A percentile compares a stretch with the other conserved stretches of the same genome.
Evolutionary conservation across 2,888 invertebrate genomes (phyloP).

Genomic region (Parasteatoda lunata): DNA sequence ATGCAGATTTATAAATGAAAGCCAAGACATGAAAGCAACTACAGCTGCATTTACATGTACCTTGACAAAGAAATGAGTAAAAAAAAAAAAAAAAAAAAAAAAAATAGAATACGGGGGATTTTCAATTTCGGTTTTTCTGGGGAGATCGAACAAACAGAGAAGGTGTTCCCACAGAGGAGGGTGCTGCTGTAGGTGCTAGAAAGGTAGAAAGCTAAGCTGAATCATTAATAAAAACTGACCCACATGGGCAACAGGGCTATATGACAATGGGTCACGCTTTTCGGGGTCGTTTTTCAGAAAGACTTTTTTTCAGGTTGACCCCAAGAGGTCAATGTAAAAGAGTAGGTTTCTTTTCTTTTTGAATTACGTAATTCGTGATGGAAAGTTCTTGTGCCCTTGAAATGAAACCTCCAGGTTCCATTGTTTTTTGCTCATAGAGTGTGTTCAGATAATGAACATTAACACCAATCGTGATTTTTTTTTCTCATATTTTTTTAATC

Average conservation of each 20-base stretch:
- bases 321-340: not conserved
- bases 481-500: no score
- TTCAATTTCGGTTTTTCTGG: conserved; percentile 37
- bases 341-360: not conserved
- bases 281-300: conserved; percentile 29
- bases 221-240: conserved; percentile 59
- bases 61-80: conserved; percentile 4
- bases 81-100: not conserved
- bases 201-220: not conserved
- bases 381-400: conserved; percentile 34
- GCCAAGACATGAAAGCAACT: conserved; percentile 4
- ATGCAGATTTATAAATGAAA: conserved; percentile 41
- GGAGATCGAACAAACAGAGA: conserved; percentile 33
- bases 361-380: not conserved
- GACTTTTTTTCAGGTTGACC: not conserved
- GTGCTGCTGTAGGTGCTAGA: conserved; percentile 44
- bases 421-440: conserved; percentile 7
- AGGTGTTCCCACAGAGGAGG: conserved; percentile 40
- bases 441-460: no score
- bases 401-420: conserved; percentile 7
- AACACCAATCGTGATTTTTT: no score
- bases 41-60: conserved; percentile 11
- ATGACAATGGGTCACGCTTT: conserved; percentile 59
- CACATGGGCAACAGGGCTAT: conserved; percentile 16
- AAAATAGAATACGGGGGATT: not conserved